Evolutionary conservation across 2,113 vertebrate species (phyloP).

Genomic region (Platanista minor): DNA sequence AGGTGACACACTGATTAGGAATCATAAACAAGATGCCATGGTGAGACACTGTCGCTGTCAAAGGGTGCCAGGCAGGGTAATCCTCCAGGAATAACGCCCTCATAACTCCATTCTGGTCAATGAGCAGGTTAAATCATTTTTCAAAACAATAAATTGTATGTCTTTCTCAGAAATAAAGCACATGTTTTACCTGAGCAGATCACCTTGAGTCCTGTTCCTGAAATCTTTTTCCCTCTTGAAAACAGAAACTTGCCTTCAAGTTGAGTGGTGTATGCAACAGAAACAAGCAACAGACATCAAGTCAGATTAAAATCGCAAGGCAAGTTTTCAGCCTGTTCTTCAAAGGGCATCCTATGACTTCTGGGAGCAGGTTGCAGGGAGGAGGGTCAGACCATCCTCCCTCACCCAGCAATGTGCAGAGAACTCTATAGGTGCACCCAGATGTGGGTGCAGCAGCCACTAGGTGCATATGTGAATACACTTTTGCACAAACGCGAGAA

Average conservation of each 20-base stretch:
- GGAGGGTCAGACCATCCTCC: not conserved
- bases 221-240: not conserved
- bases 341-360: not conserved
- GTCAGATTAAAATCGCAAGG: not conserved
- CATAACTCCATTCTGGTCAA: not conserved
- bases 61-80: not conserved
- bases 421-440: not conserved
- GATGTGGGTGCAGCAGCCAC: not conserved
- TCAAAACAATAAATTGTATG: not conserved
- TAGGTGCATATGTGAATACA: fast-evolving
- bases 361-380: not conserved
- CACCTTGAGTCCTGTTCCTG: not conserved
- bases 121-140: not conserved
- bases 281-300: not conserved
- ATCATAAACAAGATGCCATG: fast-evolving
- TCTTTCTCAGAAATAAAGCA: not conserved
- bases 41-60: not conserved
- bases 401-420: not conserved
- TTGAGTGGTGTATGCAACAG: not conserved
- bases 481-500: not conserved
- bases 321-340: not conserved
- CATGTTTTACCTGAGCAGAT: not conserved
- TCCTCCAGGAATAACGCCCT: too few species aligned
- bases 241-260: not conserved
- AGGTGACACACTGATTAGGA: not conserved